A percentile compares a stretch with the other conserved stretches of the same genome.
Conservation (phyloP, 2,888 invertebrate genomes). For the Lordiphosa andalusiaca region DNA sequence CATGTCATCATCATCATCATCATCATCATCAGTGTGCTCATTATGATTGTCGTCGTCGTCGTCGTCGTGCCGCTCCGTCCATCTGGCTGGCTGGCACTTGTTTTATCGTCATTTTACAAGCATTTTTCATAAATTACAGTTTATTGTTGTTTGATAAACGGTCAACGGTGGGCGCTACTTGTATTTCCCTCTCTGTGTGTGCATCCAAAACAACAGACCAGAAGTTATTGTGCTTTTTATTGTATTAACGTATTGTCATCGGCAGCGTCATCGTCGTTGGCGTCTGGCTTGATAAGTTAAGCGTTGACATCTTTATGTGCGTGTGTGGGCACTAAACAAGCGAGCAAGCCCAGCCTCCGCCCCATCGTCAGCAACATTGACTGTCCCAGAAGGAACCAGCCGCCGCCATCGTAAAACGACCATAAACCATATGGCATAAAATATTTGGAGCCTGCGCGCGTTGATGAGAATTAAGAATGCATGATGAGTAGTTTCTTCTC, state of each 20-base stretch:
- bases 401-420: constrained; percentile 52
- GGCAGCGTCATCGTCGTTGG: constrained; percentile 39
- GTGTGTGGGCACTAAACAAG: constrained; percentile 69
- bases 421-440: constrained; percentile 34
- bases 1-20: constrained; percentile 64
- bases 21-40: constrained; percentile 29
- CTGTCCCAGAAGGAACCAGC: constrained; percentile 11
- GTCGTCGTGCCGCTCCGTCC: constrained; percentile 33
- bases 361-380: constrained; percentile 5
- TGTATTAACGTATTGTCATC: constrained; percentile 52
- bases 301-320: constrained; percentile 72
- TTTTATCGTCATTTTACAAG: constrained; percentile 74
- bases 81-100: constrained; percentile 51
- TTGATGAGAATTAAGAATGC: constrained; percentile 58
- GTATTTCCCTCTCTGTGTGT: constrained; percentile 49
- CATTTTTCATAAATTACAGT: constrained; percentile 77
- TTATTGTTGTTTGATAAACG: constrained; percentile 77
- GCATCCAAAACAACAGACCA: constrained; percentile 57
- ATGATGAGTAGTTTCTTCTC: constrained; percentile 37
- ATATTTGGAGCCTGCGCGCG: constrained; percentile 34
- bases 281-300: constrained; percentile 63
- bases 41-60: constrained; percentile 17
- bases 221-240: constrained; percentile 69
- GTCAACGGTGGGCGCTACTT: constrained; percentile 75
- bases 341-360: constrained; percentile 36